Base-by-base conservation (phyloP, 1,140 invertebrate genomes). In the Eumaeus atala region DNA sequence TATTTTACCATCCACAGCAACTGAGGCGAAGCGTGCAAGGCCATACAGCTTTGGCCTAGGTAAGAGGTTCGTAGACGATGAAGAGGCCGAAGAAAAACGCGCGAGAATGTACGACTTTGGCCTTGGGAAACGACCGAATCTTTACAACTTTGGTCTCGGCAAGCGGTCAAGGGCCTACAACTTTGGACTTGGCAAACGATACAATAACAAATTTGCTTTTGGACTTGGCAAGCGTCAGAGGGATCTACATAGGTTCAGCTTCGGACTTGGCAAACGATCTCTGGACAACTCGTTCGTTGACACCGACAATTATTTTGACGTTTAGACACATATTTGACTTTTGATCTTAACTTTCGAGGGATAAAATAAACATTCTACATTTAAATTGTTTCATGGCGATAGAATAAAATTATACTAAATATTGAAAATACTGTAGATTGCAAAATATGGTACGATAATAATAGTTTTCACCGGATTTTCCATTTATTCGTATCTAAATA, bases 41-140 rank as follows among this genome's bases (percentile, higher is more conserved):
- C 84, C 84, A 1, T 87, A 88, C 75, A 82, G 81, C 53, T 88
- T 88, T 61, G 84, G 87, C 16, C 74, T 87, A 16, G 87, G 87
- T 14, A 88, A 88, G 61, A 72, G 87, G 5, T 63, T 74, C 48
- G 67, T 59, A 6, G 74, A 82, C 33, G 68, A 77, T 44, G 74
- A 78, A 0, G 59, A 62, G 0, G 59, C 61, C 9, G 78, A 79
- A 49, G 79, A 85, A 37, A 88, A 87, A 51, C 75, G 87, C n/a
- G 74, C 80, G 0, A 56, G 77, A 5, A 75, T 76, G 61, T 88
- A 87, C 64, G 77, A 86, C 52, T 87, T 87, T 49, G 85, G 85
- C 0, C 70, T 87, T 0, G 85, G 85, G 6, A 86, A 86, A 59
- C 71, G 82, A 28, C 59, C 75, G 21, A 71, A 81, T 1, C 59